Conservation (phyloP, 2,797 vertebrate species). For the Muscicapa striata region DNA sequence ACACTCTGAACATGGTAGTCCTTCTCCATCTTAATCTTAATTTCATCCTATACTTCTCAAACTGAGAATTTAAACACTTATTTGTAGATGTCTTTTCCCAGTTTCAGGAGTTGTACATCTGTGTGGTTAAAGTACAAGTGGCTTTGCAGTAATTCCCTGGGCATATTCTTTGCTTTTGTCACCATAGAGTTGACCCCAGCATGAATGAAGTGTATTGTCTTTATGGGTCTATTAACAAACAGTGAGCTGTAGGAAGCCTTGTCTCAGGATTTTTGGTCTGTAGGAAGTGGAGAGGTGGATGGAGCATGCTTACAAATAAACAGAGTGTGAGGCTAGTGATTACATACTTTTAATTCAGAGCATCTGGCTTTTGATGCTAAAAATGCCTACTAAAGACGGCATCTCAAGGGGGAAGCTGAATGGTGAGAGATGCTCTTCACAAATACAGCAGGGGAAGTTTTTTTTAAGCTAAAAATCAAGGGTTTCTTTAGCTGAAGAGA, state of each 20-base stretch:
- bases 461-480: not conserved
- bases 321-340: not conserved
- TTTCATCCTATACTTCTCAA: not conserved
- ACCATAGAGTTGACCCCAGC: not conserved
- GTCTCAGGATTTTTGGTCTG: not conserved
- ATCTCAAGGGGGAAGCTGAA: not conserved
- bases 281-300: not conserved
- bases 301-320: not conserved
- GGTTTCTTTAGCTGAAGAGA: not conserved
- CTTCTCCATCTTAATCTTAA: not conserved
- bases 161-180: not conserved
- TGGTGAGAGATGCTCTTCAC: not conserved
- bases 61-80: not conserved
- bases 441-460: fast-evolving
- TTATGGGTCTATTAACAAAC: not conserved
- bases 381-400: not conserved
- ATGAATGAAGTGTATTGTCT: not conserved
- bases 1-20: not conserved
- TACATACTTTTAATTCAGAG: not conserved
- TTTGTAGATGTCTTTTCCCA: not conserved
- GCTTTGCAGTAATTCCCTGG: not conserved
- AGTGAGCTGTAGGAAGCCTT: not conserved
- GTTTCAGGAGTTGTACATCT: not conserved
- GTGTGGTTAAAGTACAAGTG: not conserved
- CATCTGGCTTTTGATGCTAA: not conserved